phyloP scores from a whole-genome alignment of 2,797 vertebrate genomes.

The Acanthurus tractus region DNA sequence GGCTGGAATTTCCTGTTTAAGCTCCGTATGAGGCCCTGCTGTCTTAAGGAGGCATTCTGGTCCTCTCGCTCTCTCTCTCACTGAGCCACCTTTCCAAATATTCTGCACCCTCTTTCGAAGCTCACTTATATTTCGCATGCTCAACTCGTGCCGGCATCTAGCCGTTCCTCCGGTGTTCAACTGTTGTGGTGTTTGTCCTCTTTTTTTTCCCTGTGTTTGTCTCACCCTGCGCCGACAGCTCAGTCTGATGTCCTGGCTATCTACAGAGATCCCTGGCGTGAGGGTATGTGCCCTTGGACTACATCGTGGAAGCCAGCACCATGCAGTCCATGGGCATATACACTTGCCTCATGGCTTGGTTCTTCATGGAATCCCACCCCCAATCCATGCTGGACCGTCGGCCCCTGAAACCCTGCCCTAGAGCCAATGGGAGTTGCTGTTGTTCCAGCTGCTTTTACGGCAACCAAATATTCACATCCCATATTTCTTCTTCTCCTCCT shows the following conservation, averaged over 20 bases:
- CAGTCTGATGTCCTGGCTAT: conserved; percentile 92
- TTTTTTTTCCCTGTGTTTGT: conserved; percentile 67
- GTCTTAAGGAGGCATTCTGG: conserved; percentile 79
- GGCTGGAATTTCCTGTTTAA: conserved; percentile 91
- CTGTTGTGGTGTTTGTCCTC: conserved; percentile 55
- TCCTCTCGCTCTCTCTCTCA: conserved; percentile 50
- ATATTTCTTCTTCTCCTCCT: conserved; percentile 57
- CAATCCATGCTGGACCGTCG: conserved; percentile 62
- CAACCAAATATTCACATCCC: conserved; percentile 49
- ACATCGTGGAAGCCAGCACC: conserved; percentile 99
- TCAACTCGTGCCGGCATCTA: conserved; percentile 31
- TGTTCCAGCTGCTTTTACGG: conserved; percentile 42
- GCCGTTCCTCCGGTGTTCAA: conserved; percentile 49
- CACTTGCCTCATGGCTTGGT: conserved; percentile 99
- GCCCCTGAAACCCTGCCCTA: conserved; percentile 47
- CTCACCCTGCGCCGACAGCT: conserved; percentile 87
- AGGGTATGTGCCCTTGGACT: conserved; percentile 99
- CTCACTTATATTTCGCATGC: conserved; percentile 36
- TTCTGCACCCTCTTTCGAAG: conserved; percentile 54
- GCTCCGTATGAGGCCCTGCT: conserved; percentile 85
- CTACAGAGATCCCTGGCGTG: conserved; percentile 97
- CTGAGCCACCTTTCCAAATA: conserved; percentile 64
- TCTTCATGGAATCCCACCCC: conserved; percentile 86
- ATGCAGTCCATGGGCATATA: conserved; percentile 99
- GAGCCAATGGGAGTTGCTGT: conserved; percentile 47